Percentiles rank a stretch among this genome's conserved stretches.
Evolutionary conservation across 2,113 vertebrate genomes (phyloP).

Genomic region (Thalassarche chlororhynchos): DNA sequence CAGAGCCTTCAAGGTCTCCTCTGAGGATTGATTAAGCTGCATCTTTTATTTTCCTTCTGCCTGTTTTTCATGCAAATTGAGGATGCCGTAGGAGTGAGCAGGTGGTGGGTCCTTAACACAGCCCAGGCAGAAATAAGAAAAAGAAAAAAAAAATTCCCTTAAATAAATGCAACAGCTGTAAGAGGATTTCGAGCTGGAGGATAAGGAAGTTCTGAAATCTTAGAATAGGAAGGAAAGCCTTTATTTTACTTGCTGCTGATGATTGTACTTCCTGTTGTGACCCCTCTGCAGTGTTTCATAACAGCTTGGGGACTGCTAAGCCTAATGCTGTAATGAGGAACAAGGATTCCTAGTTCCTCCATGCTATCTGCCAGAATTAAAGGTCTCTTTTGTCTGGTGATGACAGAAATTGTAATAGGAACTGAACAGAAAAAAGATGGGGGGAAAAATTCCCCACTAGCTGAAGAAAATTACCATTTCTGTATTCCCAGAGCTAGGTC

Average conservation of each 20-base stretch:
- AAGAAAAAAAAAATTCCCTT: not conserved
- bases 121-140: not conserved
- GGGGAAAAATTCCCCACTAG: not conserved
- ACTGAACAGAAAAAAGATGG: not conserved
- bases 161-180: slow-evolving; percentile 18
- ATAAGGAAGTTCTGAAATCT: slow-evolving; percentile 71
- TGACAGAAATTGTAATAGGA: not conserved
- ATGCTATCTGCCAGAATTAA: not conserved
- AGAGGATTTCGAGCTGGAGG: slow-evolving; percentile 61
- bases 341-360: slow-evolving; percentile 60
- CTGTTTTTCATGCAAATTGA: slow-evolving; percentile 20
- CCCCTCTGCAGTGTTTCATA: slow-evolving; percentile 62
- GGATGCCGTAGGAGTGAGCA: not conserved
- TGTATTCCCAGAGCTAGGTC: not conserved
- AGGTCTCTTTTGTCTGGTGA: not conserved
- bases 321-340: slow-evolving; percentile 55
- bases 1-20: not conserved
- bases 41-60: not conserved
- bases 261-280: slow-evolving; percentile 75
- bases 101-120: not conserved
- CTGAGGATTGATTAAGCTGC: not conserved
- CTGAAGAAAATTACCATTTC: not conserved
- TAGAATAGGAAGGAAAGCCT: slow-evolving; percentile 74
- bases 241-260: slow-evolving; percentile 47
- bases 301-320: slow-evolving; percentile 29